A percentile compares a stretch with the other conserved stretches of the same genome.
phyloP scores from a whole-genome alignment of 2,888 invertebrate species.

The Aphelenchoides bicaudatus region DNA sequence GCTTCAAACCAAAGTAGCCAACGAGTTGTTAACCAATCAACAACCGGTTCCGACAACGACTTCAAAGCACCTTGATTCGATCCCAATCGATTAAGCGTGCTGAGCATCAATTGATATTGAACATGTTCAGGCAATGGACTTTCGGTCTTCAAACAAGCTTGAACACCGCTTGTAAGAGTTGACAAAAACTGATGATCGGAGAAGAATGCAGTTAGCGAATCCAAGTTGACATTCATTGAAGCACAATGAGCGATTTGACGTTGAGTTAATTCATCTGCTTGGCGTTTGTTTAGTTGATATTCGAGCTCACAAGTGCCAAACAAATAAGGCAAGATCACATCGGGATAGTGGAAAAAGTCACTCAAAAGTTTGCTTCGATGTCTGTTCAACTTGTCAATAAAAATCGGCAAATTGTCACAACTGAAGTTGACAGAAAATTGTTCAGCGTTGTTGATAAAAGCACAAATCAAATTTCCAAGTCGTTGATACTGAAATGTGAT shows the following conservation, averaged over 20 bases:
- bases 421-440: background rate
- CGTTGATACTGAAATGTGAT: conserved; percentile 2
- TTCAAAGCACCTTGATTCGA: background rate
- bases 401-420: background rate
- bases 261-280: background rate
- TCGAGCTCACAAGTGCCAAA: conserved; percentile 1
- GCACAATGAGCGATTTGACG: background rate
- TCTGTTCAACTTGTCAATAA: background rate
- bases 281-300: background rate
- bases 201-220: no score
- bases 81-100: background rate
- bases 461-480: background rate
- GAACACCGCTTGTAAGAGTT: no score
- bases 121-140: conserved; percentile 9
- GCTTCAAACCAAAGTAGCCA: conserved; percentile 38
- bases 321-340: conserved; percentile 14
- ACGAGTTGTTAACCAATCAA: conserved; percentile 24
- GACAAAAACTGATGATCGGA: no score
- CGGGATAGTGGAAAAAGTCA: conserved; percentile 13
- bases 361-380: background rate
- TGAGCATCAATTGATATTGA: background rate
- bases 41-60: background rate
- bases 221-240: background rate
- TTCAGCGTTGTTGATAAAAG: conserved; percentile 1
- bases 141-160: background rate